Base-by-base conservation (phyloP, 2,888 invertebrate genomes). In the Xestia rhomboidea region DNA sequence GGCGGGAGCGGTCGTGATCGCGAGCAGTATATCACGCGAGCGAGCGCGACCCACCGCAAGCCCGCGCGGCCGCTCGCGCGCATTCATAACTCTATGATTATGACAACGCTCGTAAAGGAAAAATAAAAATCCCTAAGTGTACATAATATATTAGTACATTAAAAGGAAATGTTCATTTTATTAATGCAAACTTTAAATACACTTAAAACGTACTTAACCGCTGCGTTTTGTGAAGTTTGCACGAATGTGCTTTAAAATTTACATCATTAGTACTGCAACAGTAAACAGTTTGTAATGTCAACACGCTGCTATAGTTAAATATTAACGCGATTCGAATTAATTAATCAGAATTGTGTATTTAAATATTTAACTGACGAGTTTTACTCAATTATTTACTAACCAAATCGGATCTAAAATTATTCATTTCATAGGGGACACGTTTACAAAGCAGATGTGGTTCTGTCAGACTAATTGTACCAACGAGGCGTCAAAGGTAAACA, bases 71-170 rank as follows among this genome's bases (percentile, higher is more conserved):
- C 18, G 30, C n/a, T 71, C 63, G 77, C 62, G 13, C 51, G 30
- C 60, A 0, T 81, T 78, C 64, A 49, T 77, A 71, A 34, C 73
- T 75, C 83, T 75, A 21, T 73, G 51, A 57, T 75, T 77, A 73
- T 78, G 49, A 49, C 57, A 75, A 51, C 49, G 64, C 57, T 80
- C 66, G 49, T 79, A 74, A 79, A 80, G n/a, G 60, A 72, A 64
- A 83, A 81, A 84, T 84, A 87, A 85, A 75, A 85, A 83, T 72
- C 57, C 75, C 34, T 76, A 71, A 68, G 74, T 76, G 54, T 64
- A 54, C 63, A 73, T 66, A 64, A 15, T 41, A 41, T 64, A 64
- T 41, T 41, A n/a, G 15, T 64, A 77, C 72, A 77, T 77, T 77
- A 71, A 54, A 70, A 74, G 68, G 78, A 79, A 85, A 85, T 68